Evolutionary conservation across 2,797 vertebrate genomes (phyloP).

Genomic region (Halcyon badia): DNA sequence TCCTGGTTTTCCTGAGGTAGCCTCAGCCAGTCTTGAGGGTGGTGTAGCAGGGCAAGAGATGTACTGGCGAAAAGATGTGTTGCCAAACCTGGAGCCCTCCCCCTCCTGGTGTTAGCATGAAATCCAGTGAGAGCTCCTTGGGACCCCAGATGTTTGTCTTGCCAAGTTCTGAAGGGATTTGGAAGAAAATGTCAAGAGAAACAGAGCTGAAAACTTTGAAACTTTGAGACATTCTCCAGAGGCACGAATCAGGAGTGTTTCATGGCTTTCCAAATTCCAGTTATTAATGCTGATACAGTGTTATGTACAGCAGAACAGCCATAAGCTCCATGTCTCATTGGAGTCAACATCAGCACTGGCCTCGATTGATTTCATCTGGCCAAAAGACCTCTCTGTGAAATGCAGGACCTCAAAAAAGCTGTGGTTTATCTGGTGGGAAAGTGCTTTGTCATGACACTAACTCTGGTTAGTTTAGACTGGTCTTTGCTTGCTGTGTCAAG

Average conservation of each 20-base stretch:
- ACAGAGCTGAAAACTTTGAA: not conserved
- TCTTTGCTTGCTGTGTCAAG: not conserved
- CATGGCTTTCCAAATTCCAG: not conserved
- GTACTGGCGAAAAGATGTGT: not conserved
- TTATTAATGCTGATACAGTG: not conserved
- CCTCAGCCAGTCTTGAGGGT: not conserved
- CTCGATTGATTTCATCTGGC: not conserved
- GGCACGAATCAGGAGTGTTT: not conserved
- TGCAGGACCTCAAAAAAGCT: not conserved
- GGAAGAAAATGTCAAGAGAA: not conserved
- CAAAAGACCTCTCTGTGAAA: not conserved
- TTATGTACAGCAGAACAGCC: not conserved
- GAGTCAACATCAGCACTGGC: not conserved
- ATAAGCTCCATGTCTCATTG: not conserved
- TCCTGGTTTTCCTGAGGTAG: not conserved
- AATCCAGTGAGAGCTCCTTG: not conserved
- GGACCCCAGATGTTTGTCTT: not conserved
- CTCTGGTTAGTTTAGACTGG: not conserved
- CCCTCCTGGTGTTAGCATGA: not conserved
- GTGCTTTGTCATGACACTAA: not conserved
- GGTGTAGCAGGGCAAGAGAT: not conserved
- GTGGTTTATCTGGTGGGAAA: not conserved
- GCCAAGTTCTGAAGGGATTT: not conserved
- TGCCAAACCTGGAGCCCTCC: not conserved
- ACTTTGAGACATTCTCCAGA: slow-evolving; percentile 9